Percentiles rank a stretch among this genome's conserved stretches.
These are phyloP conservation scores for Mellivora capensis DNA, from an alignment of 2,113 vertebrate genomes.

Conservation along the genomic window DNA sequence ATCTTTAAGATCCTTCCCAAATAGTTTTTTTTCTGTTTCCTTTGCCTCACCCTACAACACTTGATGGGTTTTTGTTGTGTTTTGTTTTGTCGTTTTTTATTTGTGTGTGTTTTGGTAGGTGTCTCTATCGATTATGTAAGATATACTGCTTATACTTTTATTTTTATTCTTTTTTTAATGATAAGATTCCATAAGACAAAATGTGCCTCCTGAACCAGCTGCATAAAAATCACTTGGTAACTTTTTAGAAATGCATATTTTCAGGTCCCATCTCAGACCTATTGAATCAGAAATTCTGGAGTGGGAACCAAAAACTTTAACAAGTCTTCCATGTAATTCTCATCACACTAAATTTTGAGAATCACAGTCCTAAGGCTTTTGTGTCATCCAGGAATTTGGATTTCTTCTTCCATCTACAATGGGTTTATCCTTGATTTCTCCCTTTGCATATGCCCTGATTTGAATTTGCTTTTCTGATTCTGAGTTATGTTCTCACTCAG, in stretches of 20 bases:
- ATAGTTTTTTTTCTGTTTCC: background rate
- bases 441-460: rapidly evolving
- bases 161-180: background rate
- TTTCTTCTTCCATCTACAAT: background rate
- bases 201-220: background rate
- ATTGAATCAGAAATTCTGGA: background rate
- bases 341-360: background rate
- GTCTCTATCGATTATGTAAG: background rate
- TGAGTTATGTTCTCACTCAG: background rate
- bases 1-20: background rate
- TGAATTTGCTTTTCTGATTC: background rate
- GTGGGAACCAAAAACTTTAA: background rate
- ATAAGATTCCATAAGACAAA: background rate
- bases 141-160: background rate
- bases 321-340: background rate
- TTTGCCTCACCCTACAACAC: background rate
- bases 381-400: background rate
- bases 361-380: background rate
- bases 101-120: background rate
- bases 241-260: background rate
- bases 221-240: background rate
- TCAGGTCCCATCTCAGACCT: background rate
- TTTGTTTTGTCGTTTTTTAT: background rate
- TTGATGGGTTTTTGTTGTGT: background rate
- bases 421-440: background rate